A percentile compares a stretch with the other conserved stretches of the same genome.
These are phyloP conservation scores for Crax fasciolata DNA, from an alignment of 2,797 vertebrate species.

Conservation along the genomic window DNA sequence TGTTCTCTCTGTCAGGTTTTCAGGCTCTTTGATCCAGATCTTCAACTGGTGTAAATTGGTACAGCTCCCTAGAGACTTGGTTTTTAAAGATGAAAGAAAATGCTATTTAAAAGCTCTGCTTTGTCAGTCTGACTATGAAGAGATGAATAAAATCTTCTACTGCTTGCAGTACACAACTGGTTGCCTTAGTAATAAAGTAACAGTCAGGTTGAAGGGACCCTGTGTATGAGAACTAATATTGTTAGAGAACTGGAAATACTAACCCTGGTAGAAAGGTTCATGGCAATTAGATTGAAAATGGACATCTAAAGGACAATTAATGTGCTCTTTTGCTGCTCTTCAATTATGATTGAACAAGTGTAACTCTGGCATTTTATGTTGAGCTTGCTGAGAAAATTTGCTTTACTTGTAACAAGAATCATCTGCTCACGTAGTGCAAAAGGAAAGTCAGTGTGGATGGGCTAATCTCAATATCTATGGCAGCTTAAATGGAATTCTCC, in stretches of 20 bases:
- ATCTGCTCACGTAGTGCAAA: not conserved
- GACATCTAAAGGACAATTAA: not conserved
- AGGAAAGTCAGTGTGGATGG: not conserved
- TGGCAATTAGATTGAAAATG: not conserved
- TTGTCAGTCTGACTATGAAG: not conserved
- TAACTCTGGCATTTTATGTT: not conserved
- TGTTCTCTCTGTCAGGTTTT: not conserved
- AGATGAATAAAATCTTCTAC: slow-evolving; percentile 13
- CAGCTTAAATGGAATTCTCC: not conserved
- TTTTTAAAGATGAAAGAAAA: slow-evolving; percentile 27
- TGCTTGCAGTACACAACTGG: not conserved
- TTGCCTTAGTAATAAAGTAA: slow-evolving; percentile 24
- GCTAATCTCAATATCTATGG: not conserved
- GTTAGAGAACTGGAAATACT: not conserved
- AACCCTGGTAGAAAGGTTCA: not conserved
- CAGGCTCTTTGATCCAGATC: not conserved
- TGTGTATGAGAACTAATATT: not conserved
- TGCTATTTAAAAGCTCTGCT: not conserved
- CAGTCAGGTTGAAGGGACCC: not conserved
- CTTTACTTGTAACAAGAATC: not conserved
- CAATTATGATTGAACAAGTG: not conserved
- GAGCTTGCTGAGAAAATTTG: not conserved
- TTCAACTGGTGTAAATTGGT: not conserved
- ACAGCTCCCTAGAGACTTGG: not conserved
- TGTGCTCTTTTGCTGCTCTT: not conserved